Evolutionary conservation across 2,113 vertebrate genomes (phyloP), one percentile per base, ranked within the genome.

Genomic region (Sigmodon hispidus): DNA sequence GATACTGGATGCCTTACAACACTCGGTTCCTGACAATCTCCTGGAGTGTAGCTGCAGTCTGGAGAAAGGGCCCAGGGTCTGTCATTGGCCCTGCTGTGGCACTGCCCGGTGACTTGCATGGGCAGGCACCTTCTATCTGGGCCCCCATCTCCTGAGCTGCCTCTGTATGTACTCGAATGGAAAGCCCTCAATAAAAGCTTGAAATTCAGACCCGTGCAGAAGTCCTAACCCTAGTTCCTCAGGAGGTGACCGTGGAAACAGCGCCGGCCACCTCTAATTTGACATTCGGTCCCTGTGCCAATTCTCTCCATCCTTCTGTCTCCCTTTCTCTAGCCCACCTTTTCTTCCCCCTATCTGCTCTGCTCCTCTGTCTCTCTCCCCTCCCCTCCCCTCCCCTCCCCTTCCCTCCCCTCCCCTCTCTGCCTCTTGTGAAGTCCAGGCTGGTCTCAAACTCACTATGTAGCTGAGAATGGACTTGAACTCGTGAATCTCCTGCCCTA

Each of bases 1-100:
- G 52, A 4, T 48, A 11, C 55, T 3, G 34, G 4, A 0, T n/a
- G 80, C 31, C 34, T 34, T 11, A 4, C 1, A 31, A 43, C 11
- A 0, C 89, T 9, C 61, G 7, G 26, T 11, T 63, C 61, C 3
- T 19, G 40, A 70, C 19, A 70, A 36, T 40, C 36, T 6, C 19
- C 50, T 16, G 9, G 75, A 81, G 76, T 34, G 69, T 40, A 43
- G 76, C 59, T 86, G 55, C 34, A 1, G 48, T 79, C 29, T 29
- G 12, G 57, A 57, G 22, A n/a, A 17, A 55, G 57, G 55, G 43
- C 76, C 48, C 24, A 1, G 17, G n/a, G 2, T 1, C 75, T 40
- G 84, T 31, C 76, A 0, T 19, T 5, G 19, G 76, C 77, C 87
- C 77, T 43, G 31, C 43, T 36, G 1, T 19, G n/a, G 50, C 45